Evolutionary conservation across 2,888 invertebrate genomes (phyloP).

Genomic region (Drymonia ruficornis): DNA sequence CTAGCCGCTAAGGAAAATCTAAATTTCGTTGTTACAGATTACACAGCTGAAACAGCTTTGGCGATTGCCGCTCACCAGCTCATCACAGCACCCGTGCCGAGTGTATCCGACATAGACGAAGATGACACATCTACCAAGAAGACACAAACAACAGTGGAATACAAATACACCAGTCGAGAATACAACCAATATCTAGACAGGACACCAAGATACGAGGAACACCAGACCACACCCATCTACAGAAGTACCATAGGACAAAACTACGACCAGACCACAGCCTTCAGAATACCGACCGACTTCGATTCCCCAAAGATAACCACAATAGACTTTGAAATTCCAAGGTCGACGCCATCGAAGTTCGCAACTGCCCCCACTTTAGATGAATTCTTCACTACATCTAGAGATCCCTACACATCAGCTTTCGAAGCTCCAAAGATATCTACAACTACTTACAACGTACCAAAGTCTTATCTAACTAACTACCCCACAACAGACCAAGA

Average conservation of each 20-base stretch:
- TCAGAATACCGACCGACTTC: constrained; percentile 36
- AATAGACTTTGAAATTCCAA: constrained; percentile 27
- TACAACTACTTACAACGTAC: constrained; percentile 31
- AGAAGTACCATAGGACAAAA: constrained; percentile 40
- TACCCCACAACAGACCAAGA: constrained; percentile 27
- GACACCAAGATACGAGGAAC: constrained; percentile 49
- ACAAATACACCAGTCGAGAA: constrained; percentile 65
- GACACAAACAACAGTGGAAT: constrained; percentile 57
- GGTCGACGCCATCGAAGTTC: constrained; percentile 15
- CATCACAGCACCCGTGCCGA: constrained; percentile 73
- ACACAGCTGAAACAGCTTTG: constrained; percentile 72
- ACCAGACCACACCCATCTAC: constrained; percentile 67
- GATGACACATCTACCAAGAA: constrained; percentile 51
- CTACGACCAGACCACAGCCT: constrained; percentile 50
- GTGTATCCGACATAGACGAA: constrained; percentile 64
- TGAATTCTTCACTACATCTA: constrained; percentile 17
- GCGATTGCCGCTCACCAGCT: constrained; percentile 79
- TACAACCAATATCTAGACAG: constrained; percentile 52
- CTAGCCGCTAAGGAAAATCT: no score
- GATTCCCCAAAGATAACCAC: constrained; percentile 36
- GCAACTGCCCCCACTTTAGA: constrained; percentile 13
- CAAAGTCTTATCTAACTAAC: constrained; percentile 25
- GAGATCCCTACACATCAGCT: constrained; percentile 23
- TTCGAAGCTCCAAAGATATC: constrained; percentile 29
- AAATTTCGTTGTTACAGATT: constrained; percentile 48